These are phyloP conservation scores for Micromesistius poutassou DNA, from an alignment of 2,797 vertebrate species.

Conservation along the genomic window DNA sequence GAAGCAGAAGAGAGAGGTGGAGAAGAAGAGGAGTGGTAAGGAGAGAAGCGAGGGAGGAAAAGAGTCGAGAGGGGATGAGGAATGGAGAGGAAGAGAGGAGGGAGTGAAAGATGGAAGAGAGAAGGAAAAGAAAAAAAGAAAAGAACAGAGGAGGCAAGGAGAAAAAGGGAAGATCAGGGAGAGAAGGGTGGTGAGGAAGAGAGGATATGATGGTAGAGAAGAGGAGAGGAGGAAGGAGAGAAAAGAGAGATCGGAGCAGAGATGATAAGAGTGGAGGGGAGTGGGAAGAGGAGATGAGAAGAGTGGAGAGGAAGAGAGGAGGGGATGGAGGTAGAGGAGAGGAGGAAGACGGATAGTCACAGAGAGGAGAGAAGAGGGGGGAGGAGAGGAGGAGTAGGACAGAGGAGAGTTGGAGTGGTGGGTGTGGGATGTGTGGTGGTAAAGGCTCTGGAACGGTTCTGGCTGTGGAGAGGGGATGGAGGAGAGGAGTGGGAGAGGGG, in stretches of 20 bases:
- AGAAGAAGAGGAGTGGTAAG: not conserved
- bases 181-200: constrained; percentile 8
- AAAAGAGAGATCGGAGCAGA: too few species aligned
- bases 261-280: not conserved
- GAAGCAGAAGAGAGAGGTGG: too few species aligned
- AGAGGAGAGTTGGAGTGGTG: constrained; percentile 3
- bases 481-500: not conserved
- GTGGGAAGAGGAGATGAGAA: constrained; percentile 12
- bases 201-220: not conserved
- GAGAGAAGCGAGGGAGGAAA: not conserved
- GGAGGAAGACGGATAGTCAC: not conserved
- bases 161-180: not conserved
- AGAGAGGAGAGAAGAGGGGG: constrained; percentile 6
- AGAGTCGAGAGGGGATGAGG: not conserved
- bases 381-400: not conserved
- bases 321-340: not conserved
- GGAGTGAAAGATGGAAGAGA: not conserved
- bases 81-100: not conserved
- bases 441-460: constrained; percentile 2
- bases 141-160: not conserved
- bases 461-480: not conserved
- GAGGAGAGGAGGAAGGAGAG: constrained; percentile 27
- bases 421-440: not conserved
- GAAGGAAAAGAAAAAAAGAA: not conserved
- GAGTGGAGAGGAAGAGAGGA: not conserved